A percentile compares a stretch with the other conserved stretches of the same genome.
These are phyloP conservation scores for Catharus ustulatus DNA, from an alignment of 2,797 vertebrate species.

Conservation along the genomic window DNA sequence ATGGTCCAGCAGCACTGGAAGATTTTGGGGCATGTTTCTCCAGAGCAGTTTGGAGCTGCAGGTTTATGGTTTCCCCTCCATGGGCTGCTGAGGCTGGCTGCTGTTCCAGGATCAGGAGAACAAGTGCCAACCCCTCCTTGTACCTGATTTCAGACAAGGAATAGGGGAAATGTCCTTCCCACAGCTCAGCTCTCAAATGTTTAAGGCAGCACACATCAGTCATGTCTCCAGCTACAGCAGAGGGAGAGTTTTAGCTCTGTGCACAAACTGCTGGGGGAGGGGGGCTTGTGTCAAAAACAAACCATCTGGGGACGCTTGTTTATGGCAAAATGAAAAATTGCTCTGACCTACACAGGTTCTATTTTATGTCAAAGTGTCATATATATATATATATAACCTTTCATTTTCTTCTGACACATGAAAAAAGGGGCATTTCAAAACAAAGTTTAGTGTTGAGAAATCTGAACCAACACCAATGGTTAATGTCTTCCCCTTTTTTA, in stretches of 20 bases:
- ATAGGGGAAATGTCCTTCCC: neutral
- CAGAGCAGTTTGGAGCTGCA: neutral
- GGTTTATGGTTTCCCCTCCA: neutral
- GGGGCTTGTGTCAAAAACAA: neutral
- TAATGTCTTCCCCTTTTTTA: neutral
- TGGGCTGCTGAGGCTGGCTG: rapidly evolving
- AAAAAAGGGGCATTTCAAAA: neutral
- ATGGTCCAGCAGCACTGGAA: neutral
- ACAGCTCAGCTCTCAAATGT: neutral
- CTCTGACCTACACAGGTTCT: conserved; percentile 15
- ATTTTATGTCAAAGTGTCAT: neutral
- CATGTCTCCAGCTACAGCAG: neutral
- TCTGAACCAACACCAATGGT: neutral
- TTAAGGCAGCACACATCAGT: neutral
- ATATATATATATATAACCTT: neutral
- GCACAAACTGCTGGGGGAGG: neutral
- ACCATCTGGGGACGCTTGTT: neutral
- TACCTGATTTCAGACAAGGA: neutral
- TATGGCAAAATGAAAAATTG: conserved; percentile 9
- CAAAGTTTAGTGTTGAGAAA: neutral
- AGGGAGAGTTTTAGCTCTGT: neutral
- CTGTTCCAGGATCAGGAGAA: neutral
- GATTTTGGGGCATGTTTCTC: neutral
- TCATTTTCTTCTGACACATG: neutral
- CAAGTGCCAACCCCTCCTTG: neutral